phyloP scores from a whole-genome alignment of 2,113 vertebrate genomes.

The Sphyrna mokarran region DNA sequence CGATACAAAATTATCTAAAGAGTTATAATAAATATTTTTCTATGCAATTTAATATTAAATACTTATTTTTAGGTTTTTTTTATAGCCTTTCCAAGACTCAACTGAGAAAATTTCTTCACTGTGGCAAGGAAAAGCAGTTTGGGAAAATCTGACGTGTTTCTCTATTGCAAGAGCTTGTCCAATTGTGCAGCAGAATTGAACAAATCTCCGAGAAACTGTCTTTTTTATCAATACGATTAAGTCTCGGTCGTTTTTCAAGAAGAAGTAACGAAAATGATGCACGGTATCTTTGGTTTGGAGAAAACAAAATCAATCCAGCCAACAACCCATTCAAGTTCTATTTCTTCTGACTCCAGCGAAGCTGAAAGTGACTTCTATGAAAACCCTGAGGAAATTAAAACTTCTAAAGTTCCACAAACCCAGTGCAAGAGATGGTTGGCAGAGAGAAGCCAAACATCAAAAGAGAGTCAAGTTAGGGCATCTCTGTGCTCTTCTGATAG shows the following conservation, averaged over 20 bases:
- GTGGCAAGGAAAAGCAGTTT: not conserved
- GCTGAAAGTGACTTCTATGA: constrained; percentile 26
- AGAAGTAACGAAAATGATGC: constrained; percentile 12
- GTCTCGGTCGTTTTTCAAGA: constrained; percentile 12
- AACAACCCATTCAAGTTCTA: constrained; percentile 20
- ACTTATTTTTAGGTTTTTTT: constrained; percentile 20
- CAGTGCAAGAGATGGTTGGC: constrained; percentile 26
- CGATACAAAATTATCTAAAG: not conserved
- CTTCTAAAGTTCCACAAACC: constrained; percentile 14
- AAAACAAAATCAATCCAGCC: constrained; percentile 23
- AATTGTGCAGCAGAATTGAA: not conserved
- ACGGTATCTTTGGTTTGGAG: constrained; percentile 4
- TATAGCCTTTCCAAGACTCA: not conserved
- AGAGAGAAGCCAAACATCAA: not conserved
- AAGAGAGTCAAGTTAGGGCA: not conserved
- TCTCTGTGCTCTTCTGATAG: constrained; percentile 11
- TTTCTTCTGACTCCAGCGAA: constrained; percentile 37
- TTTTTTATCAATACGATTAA: not conserved
- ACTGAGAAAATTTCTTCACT: constrained; percentile 12
- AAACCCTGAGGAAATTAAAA: constrained; percentile 16
- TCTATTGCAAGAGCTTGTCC: not conserved
- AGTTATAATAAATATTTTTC: not conserved
- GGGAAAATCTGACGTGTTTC: constrained; percentile 12
- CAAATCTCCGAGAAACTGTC: not conserved
- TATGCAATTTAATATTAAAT: not conserved